Evolutionary conservation across 1,140 invertebrate genomes (phyloP).

Genomic region (Pararge aegeria): DNA sequence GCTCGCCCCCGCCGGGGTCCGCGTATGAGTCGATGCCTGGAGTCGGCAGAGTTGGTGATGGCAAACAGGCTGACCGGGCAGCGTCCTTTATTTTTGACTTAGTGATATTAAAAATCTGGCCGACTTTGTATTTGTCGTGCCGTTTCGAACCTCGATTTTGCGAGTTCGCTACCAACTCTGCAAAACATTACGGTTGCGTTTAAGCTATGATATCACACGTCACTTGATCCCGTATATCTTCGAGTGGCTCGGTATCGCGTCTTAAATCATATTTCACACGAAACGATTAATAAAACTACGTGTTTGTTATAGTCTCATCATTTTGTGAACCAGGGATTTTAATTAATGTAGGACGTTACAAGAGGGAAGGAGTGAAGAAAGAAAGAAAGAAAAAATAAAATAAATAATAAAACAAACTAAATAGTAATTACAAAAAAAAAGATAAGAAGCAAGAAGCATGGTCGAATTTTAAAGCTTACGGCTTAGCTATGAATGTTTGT

Average conservation of each 20-base stretch:
- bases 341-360: constrained; percentile 53
- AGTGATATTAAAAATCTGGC: constrained; percentile 47
- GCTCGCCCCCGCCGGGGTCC: constrained; percentile 69
- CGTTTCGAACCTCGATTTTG: constrained; percentile 35
- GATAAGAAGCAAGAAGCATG: constrained; percentile 74
- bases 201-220: constrained; percentile 33
- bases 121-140: constrained; percentile 40
- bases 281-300: constrained; percentile 34
- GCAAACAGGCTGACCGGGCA: constrained; percentile 38
- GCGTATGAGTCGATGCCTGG: constrained; percentile 71
- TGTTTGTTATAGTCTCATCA: constrained; percentile 38
- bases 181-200: constrained; percentile 43
- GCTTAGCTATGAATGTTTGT: constrained; percentile 77
- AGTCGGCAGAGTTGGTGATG: constrained; percentile 45
- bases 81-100: constrained; percentile 49
- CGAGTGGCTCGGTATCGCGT: constrained; percentile 20
- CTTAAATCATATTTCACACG: constrained; percentile 28
- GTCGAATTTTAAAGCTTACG: constrained; percentile 67
- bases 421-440: constrained; percentile 34
- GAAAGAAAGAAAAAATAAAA: constrained; percentile 54
- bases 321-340: constrained; percentile 36
- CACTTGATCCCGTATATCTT: constrained; percentile 28
- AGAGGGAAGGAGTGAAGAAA: constrained; percentile 56
- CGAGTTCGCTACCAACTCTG: constrained; percentile 45
- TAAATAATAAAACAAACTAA: constrained; percentile 52